A percentile compares a stretch with the other conserved stretches of the same genome.
phyloP scores from a whole-genome alignment of 2,113 vertebrate species.

The Pao palembangensis region DNA sequence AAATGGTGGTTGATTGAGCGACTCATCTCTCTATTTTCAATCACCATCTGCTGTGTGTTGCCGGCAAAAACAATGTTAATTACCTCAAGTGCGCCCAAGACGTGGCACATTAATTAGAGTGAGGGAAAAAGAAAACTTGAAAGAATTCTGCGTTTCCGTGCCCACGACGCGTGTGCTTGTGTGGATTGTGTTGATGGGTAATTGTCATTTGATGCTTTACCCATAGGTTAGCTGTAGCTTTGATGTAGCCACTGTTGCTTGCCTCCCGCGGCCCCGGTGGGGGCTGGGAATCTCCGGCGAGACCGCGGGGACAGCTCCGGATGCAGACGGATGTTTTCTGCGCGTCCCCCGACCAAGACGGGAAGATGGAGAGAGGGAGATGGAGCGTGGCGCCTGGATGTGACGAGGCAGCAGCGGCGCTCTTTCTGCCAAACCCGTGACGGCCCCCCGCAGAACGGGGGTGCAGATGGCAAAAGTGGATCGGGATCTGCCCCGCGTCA shows the following conservation, averaged over 20 bases:
- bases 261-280: constrained; percentile 46
- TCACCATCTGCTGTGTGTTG: constrained; percentile 79
- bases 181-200: constrained; percentile 46
- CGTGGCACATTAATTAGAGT: constrained; percentile 75
- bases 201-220: constrained; percentile 30
- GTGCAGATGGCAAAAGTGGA: constrained; percentile 35
- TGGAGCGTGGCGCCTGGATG: constrained; percentile 19
- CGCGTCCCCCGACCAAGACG: constrained; percentile 41
- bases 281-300: constrained; percentile 56
- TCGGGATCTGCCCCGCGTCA: constrained; percentile 20
- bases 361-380: constrained; percentile 1
- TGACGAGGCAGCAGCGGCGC: constrained; percentile 40
- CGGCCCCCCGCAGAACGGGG: constrained; percentile 11
- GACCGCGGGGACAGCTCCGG: constrained; percentile 55
- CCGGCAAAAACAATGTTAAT: constrained; percentile 75
- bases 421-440: constrained; percentile 27
- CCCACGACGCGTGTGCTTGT: constrained; percentile 31
- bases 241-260: constrained; percentile 20
- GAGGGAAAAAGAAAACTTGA: constrained; percentile 59
- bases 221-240: constrained; percentile 20
- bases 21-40: constrained; percentile 79
- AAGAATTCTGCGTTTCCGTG: constrained; percentile 49
- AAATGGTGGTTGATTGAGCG: constrained; percentile 80
- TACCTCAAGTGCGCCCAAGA: constrained; percentile 76
- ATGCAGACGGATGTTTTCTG: constrained; percentile 36